These are phyloP conservation scores for Octodonta nipae DNA, from an alignment of 2,888 invertebrate genomes.

Conservation along the genomic window DNA sequence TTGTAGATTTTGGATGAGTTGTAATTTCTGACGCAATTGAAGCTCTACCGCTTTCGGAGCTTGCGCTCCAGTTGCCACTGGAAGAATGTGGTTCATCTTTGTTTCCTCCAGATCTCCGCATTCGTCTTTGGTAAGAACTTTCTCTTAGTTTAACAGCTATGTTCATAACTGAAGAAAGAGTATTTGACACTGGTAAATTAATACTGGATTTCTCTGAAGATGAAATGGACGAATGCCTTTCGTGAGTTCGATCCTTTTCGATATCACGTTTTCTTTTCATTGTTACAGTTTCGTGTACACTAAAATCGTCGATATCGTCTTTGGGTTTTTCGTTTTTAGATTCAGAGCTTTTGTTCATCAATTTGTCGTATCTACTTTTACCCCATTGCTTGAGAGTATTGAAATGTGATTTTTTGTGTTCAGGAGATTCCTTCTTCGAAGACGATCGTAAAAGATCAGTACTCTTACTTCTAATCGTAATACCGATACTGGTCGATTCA, in stretches of 20 bases:
- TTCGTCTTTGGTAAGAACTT: slow-evolving; percentile 56
- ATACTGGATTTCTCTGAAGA: slow-evolving; percentile 58
- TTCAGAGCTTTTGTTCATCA: slow-evolving; percentile 54
- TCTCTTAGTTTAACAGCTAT: slow-evolving; percentile 63
- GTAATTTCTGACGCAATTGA: slow-evolving; percentile 75
- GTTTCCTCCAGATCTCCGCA: slow-evolving; percentile 49
- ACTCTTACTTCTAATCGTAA: slow-evolving; percentile 55
- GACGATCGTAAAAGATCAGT: slow-evolving; percentile 54
- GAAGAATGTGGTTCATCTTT: slow-evolving; percentile 80
- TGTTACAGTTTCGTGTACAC: slow-evolving; percentile 54
- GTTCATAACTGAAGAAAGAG: slow-evolving; percentile 44
- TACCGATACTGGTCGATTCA: slow-evolving; percentile 38
- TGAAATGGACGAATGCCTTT: slow-evolving; percentile 60
- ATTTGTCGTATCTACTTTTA: slow-evolving; percentile 59
- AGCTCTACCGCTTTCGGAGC: slow-evolving; percentile 75
- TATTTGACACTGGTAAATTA: slow-evolving; percentile 40
- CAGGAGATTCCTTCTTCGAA: slow-evolving; percentile 44
- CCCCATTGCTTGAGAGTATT: slow-evolving; percentile 78
- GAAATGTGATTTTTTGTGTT: slow-evolving; percentile 55
- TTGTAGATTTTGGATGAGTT: slow-evolving; percentile 56
- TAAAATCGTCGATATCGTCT: slow-evolving; percentile 44
- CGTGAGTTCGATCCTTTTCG: slow-evolving; percentile 55
- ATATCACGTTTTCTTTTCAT: slow-evolving; percentile 43
- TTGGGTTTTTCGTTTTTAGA: slow-evolving; percentile 35
- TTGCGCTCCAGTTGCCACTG: slow-evolving; percentile 90